phyloP scores from a whole-genome alignment of 2,888 invertebrate species.

The Caenorhabditis sinica region DNA sequence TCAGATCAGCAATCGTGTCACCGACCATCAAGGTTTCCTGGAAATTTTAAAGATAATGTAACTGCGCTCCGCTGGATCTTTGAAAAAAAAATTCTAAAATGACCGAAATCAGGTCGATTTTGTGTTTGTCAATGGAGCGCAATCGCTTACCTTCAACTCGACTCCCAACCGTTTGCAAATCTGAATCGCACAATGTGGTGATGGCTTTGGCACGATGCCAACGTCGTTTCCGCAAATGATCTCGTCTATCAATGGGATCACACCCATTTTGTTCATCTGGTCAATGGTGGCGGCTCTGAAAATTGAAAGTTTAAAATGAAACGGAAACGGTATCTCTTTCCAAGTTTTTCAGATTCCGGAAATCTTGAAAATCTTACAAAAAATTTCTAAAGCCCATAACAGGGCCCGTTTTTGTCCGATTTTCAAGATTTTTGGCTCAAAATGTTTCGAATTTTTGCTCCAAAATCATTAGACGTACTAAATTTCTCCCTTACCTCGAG shows the following conservation, averaged over 20 bases:
- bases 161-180: conserved; percentile 81
- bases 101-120: background rate
- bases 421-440: background rate
- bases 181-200: conserved; percentile 84
- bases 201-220: conserved; percentile 84
- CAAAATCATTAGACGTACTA: too few relatives aligned
- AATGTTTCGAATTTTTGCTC: too few relatives aligned
- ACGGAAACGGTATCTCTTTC: too few relatives aligned
- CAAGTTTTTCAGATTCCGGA: background rate
- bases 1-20: conserved; percentile 85
- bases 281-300: conserved; percentile 79
- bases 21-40: conserved; percentile 85
- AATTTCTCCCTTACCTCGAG: conserved; percentile 78
- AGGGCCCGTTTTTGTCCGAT: background rate
- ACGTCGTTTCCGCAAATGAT: conserved; percentile 85
- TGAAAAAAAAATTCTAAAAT: background rate
- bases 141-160: conserved; percentile 76
- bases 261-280: conserved; percentile 77
- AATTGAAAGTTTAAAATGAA: too few relatives aligned
- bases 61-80: background rate
- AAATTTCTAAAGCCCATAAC: background rate
- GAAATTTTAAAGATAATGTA: conserved; percentile 36
- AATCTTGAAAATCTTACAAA: background rate
- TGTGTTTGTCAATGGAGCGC: background rate
- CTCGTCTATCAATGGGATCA: conserved; percentile 83